Evolutionary conservation across 2,888 invertebrate genomes (phyloP), one percentile per base, ranked within the genome.

Genomic region (Mythimna albipuncta): DNA sequence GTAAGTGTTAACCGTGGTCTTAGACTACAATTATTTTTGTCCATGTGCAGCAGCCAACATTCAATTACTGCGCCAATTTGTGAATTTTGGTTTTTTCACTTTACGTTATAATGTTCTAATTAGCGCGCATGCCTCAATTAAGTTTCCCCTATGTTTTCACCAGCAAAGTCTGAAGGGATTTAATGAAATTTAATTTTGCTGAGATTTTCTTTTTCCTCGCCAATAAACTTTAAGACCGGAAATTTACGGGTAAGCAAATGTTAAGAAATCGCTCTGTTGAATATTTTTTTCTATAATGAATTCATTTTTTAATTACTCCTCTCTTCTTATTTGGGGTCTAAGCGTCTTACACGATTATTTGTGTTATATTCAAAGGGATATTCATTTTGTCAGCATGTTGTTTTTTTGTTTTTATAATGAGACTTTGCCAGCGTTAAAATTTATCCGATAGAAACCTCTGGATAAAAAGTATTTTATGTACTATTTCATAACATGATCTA

Each of bases 141-240:
- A 64, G 41, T 35, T 21, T 2, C 26, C 69, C 65, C 16, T 86
- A 58, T 87, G 66, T 85, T 85, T 87, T 38, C 77, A 77, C 7
- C 70, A 66, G 63, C 63, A 81, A 79, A 62, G 76, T 72, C 79
- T 72, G 70, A 81, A 84, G 84, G 87, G 85, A 84, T 85, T 87
- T 82, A 83, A 87, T 88, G 79, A 87, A 86, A 89, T 87, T 87
- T 81, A 85, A 89, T 88, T 87, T 84, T 81, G 82, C 84, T 61
- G 82, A 85, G 77, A 81, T 84, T 85, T 86, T 86, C 80, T 78
- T 81, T 74, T 84, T 82, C 77, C 74, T 69, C 68, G 77, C 86
- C 84, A 83, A 87, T 87, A 84, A 86, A 84, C 73, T 85, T 85
- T 85, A 85, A 77, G 80, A 77, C 83, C 77, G 84, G 84, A 86